phyloP scores from a whole-genome alignment of 2,888 invertebrate genomes.

The Phymatocera aterrima region DNA sequence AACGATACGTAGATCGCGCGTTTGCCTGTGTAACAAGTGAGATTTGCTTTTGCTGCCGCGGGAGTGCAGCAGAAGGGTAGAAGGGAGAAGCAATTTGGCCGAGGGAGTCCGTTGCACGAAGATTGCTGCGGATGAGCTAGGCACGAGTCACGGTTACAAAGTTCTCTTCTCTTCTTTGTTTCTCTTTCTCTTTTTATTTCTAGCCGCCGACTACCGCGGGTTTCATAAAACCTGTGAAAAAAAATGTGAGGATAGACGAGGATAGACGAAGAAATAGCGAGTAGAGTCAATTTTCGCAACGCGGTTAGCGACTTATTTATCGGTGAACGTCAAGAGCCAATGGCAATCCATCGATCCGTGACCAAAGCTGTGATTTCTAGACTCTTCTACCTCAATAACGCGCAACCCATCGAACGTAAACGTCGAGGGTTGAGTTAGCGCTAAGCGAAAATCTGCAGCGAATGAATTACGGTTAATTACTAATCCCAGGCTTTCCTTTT shows the following conservation, averaged over 20 bases:
- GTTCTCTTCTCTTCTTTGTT: too few species aligned
- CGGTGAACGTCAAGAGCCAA: slow-evolving; percentile 26
- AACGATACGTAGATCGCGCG: neutral
- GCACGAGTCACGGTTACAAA: neutral
- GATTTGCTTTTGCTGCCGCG: neutral
- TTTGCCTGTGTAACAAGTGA: neutral
- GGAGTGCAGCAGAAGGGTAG: neutral
- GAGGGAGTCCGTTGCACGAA: slow-evolving; percentile 11
- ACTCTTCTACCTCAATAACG: neutral
- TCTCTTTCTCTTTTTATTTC: too few species aligned
- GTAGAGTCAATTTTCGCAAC: slow-evolving; percentile 19
- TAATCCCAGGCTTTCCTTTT: neutral
- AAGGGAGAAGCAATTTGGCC: slow-evolving; percentile 16
- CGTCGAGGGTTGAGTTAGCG: slow-evolving; percentile 38
- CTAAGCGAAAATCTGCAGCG: slow-evolving; percentile 36
- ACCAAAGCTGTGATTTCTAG: slow-evolving; percentile 27
- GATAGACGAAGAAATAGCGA: neutral
- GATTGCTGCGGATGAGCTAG: slow-evolving; percentile 4
- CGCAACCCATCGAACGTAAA: slow-evolving; percentile 38
- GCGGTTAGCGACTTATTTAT: slow-evolving; percentile 41
- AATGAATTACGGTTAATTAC: slow-evolving; percentile 40
- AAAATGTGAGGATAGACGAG: neutral
- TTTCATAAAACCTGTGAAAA: neutral
- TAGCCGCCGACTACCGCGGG: neutral
- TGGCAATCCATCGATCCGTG: slow-evolving; percentile 39